Base-by-base conservation (phyloP, 2,888 invertebrate species). In the Seira sanloemensis region DNA sequence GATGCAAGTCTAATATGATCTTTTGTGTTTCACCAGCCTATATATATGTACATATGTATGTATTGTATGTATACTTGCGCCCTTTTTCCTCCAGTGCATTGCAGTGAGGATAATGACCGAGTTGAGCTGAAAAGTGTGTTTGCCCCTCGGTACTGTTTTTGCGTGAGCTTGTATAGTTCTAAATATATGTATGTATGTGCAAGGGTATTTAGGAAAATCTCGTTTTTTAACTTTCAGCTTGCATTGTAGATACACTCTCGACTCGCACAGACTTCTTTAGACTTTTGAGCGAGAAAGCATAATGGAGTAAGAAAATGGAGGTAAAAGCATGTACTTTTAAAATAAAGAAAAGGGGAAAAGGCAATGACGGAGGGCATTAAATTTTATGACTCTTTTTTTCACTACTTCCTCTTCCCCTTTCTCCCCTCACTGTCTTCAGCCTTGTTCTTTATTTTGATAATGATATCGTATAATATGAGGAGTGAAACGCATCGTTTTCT, bases 321-420 rank as follows among this genome's bases (percentile, higher is more conserved):
- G 62, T 62, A 21, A 50, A 62, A 62, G 62, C 62, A 62, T 62
- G 23, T 62, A 62, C 21, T 62, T 62, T 62, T 62, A 62, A 62
- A 62, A 62, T 62, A 62, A 50, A 72, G 78, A 19, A 23, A 46
- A 78, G 73, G 72, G 72, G 27, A 72, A 76, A 78, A 73, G 83
- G 83, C 68, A 83, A 83, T 83, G 83, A 78, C 78, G 73, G 73
- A 67, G 68, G 73, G 83, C 83, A 83, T 83, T 83, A 83, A 83
- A 83, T 83, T 83, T 83, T 83, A 83, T 83, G 83, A 83, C 78
- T 78, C 83, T 73, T 83, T 83, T 58, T 83, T 77, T 68, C 77
- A 23, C 58, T 24, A 72, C 72, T 72, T 66, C 26, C 9, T 69
- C 26, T 50, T 62, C 26, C 46, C 24, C 21, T 25, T 25, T 50